Evolutionary conservation across 2,113 vertebrate genomes (phyloP), one percentile per base, ranked within the genome.

Genomic region (Hippocampus abdominalis): DNA sequence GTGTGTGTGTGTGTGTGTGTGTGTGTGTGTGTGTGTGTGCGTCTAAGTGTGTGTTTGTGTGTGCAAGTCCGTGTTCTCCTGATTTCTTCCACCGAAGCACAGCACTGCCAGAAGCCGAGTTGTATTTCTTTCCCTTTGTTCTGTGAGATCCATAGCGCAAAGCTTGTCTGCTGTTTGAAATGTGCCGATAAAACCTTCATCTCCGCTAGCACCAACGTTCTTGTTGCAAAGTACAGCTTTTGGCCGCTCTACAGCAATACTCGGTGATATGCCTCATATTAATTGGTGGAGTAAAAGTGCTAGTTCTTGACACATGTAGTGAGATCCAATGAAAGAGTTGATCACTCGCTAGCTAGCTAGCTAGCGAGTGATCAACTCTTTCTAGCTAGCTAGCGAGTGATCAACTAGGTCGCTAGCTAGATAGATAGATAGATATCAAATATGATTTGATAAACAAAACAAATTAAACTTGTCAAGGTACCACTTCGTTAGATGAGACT

Each of bases 61-160:
- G 32, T 36, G 32, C 32, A 36, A 6, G 32, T 36, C 32, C 12
- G 23, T 27, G 13, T 27, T 81, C 27, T 11, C 46, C 10, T 27
- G 12, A 66, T 66, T 51, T 51, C 42, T 49, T 42, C n/a, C 6
- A 64, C 21, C 3, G 13, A 29, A 51, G 13, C 23, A 8, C 36
- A 51, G 29, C 23, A 12, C 21, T 11, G 62, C 39, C 42, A 65
- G 18, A 44, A n/a, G 39, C 12, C 42, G 25, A 18, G 64, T 42
- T 25, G 20, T 86, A 74, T 86, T 83, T 82, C 82, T 75, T 66
- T 0, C 57, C 64, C 72, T 85, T 88, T 90, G 83, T 85, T 89
- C 79, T 64, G 64, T 9, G 0, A 86, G 79, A 87, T 86, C 86
- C 51, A 36, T 18, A 9, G 16, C 6, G 82, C 79, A 81, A 76